These are phyloP conservation scores for Halcyon senegalensis DNA, from an alignment of 2,113 vertebrate genomes.

Conservation along the genomic window DNA sequence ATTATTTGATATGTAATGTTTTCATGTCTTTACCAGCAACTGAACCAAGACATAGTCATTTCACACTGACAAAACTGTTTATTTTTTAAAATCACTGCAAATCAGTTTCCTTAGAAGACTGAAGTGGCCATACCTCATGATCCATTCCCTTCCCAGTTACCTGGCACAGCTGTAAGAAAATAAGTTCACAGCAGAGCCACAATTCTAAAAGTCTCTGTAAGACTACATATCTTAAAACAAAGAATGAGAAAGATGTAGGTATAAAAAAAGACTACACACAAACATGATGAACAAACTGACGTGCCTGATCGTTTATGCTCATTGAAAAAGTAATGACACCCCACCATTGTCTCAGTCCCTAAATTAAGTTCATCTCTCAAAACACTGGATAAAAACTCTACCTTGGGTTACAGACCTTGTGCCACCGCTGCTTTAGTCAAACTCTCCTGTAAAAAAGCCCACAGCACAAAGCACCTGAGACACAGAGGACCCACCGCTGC, in stretches of 20 bases:
- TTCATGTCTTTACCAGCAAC: not conserved
- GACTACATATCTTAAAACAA: not conserved
- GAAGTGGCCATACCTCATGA: not conserved
- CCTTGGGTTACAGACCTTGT: not conserved
- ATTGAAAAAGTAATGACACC: not conserved
- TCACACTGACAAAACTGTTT: not conserved
- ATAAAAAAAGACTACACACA: not conserved
- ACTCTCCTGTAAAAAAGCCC: not conserved
- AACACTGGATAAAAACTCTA: not conserved
- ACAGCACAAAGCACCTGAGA: fast-evolving
- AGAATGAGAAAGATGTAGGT: not conserved
- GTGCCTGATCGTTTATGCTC: not conserved
- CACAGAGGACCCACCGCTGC: fast-evolving
- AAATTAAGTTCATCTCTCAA: not conserved
- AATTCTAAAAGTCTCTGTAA: not conserved
- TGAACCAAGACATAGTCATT: not conserved
- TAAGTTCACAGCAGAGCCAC: not conserved
- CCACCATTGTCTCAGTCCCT: not conserved
- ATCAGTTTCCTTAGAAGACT: not conserved
- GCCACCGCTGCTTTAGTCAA: not conserved
- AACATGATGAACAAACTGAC: not conserved
- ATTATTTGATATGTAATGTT: not conserved
- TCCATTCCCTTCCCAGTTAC: not conserved
- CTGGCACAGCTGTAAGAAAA: not conserved
- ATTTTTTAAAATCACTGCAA: not conserved